Evolutionary conservation across 2,113 vertebrate species (phyloP).

Genomic region (Leptobrachium leishanense): DNA sequence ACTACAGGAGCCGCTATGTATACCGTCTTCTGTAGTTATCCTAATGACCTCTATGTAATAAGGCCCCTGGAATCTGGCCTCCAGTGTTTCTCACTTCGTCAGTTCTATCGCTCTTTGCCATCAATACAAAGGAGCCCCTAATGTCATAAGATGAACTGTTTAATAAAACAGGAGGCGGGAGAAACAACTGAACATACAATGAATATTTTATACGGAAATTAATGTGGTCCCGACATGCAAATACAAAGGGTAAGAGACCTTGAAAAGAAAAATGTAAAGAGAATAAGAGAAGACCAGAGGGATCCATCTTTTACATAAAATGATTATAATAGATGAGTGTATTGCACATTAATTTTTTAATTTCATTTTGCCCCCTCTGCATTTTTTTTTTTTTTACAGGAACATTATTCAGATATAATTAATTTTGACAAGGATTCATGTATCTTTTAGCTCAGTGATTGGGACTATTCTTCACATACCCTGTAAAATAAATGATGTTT

Average conservation of each 20-base stretch:
- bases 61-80: no score
- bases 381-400: slow-evolving; percentile 36
- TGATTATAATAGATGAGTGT: slow-evolving; percentile 35
- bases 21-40: no score
- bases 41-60: no score
- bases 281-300: slow-evolving; percentile 4
- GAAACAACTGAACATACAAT: background rate
- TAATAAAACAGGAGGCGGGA: background rate
- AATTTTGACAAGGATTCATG: slow-evolving; percentile 31
- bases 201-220: background rate
- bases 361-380: slow-evolving; percentile 18
- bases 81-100: background rate
- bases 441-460: background rate
- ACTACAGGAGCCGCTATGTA: no score
- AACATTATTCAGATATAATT: slow-evolving; percentile 19
- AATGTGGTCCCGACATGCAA: background rate
- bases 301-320: slow-evolving; percentile 25
- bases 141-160: background rate
- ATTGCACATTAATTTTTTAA: slow-evolving; percentile 31
- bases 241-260: slow-evolving; percentile 11
- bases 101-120: background rate
- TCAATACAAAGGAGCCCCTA: background rate
- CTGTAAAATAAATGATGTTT: background rate
- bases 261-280: slow-evolving; percentile 25
- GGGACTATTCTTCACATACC: background rate